Evolutionary conservation across 2,888 invertebrate genomes (phyloP), one percentile per base, ranked within the genome.

Genomic region (Ormyrus thymus): DNA sequence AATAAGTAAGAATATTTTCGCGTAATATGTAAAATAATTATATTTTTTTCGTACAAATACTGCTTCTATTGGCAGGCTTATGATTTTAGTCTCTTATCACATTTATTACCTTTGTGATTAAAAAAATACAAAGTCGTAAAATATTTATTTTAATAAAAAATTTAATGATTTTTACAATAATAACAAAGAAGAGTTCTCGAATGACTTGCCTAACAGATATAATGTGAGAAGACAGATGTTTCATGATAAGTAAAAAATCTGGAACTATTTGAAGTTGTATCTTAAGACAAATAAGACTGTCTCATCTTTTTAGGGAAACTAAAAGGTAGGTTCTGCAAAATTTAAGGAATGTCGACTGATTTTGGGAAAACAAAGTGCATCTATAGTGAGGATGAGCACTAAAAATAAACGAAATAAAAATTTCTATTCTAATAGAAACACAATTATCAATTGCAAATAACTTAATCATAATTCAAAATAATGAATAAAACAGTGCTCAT

Each of bases 41-140:
- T 76, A 55, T 79, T 81, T 74, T 58, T 78, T 81, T 75, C 61
- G 50, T 73, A 76, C 59, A 81, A 80, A 81, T 81, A 78, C 81
- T 81, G 81, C 81, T 75, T 78, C 76, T 81, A 51, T 72, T 81
- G 66, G 78, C 78, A 81, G 75, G 75, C 71, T 62, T 77, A 59
- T 43, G 45, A 76, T 80, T 73, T 77, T 80, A 80, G 48, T 55
- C 53, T 80, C 51, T 62, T 78, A 80, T 78, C 81, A 81, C 78
- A 78, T 72, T 78, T 9, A 59, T 58, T 73, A 69, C 8, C 43
- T 73, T 56, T 68, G 29, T 29, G 29, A 29, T 56, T 46, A 58
- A 76, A 69, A 65, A 74, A 61, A 61, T 75, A 70, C 13, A 74
- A 70, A 69, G 75, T 70, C 7, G 53, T 58, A 69, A 6, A 53